Evolutionary conservation across 2,113 vertebrate species (phyloP), one percentile per base, ranked within the genome.

Genomic region (Anoplopoma fimbria): DNA sequence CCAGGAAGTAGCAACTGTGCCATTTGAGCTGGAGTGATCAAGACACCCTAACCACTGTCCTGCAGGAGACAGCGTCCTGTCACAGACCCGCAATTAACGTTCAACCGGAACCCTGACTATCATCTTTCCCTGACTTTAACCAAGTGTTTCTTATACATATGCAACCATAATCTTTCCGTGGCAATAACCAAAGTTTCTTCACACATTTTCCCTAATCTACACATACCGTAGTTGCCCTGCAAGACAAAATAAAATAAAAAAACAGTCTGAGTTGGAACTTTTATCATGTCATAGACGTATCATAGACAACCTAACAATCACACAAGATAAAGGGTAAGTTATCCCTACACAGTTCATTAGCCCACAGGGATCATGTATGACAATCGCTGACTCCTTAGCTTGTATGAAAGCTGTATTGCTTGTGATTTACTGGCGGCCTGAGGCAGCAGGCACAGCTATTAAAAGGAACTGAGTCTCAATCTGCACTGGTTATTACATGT

Each of bases 371-470:
- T 45, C 69, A 34, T 6, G 19, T 29, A 4, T 34, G 33, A 27
- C 79, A 49, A 58, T 31, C 65, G 33, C 9, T 29, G 58, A 36
- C n/a, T 36, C 57, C 25, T 75, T 75, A 47, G 55, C 42, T 71
- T 29, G 15, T 21, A 29, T 33, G 53, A 65, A 58, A 5, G 15
- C 15, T 29, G 40, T 25, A 19, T 36, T 60, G 49, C 27, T 34
- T 62, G 27, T 33, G 15, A 67, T 42, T 38, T 31, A 42, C 29
- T 61, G 34, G 12, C 53, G 27, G 64, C 53, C 33, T n/a, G 29
- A 65, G 38, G 51, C 27, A 57, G 40, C 33, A n/a, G 38, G 61
- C 19, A 33, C 38, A 61, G n/a, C 15, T 40, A 57, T 57, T 25
- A 27, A 47, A 51, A 21, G 12, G 21, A 19, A 49, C 17, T 12